Evolutionary conservation across 2,113 vertebrate species (phyloP), one percentile per base, ranked within the genome.

Genomic region (Geococcyx californianus): DNA sequence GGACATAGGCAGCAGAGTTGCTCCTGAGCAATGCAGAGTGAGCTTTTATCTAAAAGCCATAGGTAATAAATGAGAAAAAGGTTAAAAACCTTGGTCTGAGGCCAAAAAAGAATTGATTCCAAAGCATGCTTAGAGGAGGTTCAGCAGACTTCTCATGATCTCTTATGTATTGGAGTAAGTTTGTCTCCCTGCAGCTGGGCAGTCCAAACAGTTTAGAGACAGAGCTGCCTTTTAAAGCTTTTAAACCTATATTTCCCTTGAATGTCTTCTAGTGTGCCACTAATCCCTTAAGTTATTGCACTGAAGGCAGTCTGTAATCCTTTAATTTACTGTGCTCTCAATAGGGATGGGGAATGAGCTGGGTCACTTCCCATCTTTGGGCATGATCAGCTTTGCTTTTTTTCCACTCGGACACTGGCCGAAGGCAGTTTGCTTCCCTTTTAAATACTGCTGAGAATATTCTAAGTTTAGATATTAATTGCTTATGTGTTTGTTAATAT

Each of bases 181-280:
- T 92, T 93, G 92, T 93, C 83, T 94, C 86, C 92, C 63, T 84
- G 90, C 88, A 92, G 94, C 94, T 89, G 72, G 56, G 92, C 92
- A 95, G 95, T 81, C 94, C 90, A 94, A 94, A 93, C 92, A 93
- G 84, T 93, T 97, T 93, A 94, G 93, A 81, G 86, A 96, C 93
- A 95, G 83, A 95, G 77, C 95, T 94, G 90, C 94, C 88, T 96
- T 96, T 97, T 97, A 97, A 90, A 95, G 95, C 93, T 92, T 95
- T 96, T 96, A 95, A 95, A 97, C 95, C 90, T 90, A 3, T 84
- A 93, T 96, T 97, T 96, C 95, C 90, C 95, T 93, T 92, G 76
- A 92, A 97, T 86, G 85, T 90, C 82, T 85, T 93, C 93, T 80
- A 80, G 84, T 67, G 83, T 94, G 90, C 92, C 79, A 64, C 93